Evolutionary conservation across 2,888 invertebrate species (phyloP).

Genomic region (Heliconius ethilla): DNA sequence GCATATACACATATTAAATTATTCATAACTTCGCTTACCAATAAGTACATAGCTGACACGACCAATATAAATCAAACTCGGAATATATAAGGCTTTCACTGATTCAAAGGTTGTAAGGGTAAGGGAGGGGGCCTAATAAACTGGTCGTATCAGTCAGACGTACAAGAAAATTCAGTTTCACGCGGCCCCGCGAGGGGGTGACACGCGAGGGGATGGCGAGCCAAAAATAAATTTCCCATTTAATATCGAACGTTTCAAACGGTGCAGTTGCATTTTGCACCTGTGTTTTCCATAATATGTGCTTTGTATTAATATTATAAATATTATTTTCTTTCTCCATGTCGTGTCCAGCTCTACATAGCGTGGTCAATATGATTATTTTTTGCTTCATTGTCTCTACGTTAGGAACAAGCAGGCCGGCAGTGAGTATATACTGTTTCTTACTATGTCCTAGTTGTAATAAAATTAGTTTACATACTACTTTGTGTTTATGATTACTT

Average conservation of each 20-base stretch:
- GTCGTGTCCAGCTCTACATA: slow-evolving; percentile 54
- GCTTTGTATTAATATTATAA: slow-evolving; percentile 39
- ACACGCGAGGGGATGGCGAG: slow-evolving; percentile 47
- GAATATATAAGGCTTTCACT: slow-evolving; percentile 34
- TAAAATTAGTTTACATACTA: slow-evolving; percentile 10
- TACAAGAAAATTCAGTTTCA: slow-evolving; percentile 52
- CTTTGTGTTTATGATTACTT: not conserved
- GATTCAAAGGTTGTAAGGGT: slow-evolving; percentile 25
- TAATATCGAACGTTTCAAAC: slow-evolving; percentile 45
- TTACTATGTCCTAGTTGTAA: slow-evolving; percentile 20
- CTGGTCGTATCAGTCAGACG: slow-evolving; percentile 38
- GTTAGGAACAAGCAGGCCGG: slow-evolving; percentile 52
- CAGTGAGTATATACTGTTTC: slow-evolving; percentile 43
- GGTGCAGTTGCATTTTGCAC: slow-evolving; percentile 52
- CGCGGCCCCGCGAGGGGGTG: slow-evolving; percentile 51
- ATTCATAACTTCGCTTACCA: not conserved
- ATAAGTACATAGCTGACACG: not conserved
- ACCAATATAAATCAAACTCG: slow-evolving; percentile 35
- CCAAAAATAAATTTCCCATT: slow-evolving; percentile 43
- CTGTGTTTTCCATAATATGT: slow-evolving; percentile 33
- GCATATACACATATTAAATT: not conserved
- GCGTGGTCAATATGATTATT: slow-evolving; percentile 62
- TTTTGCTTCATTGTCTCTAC: slow-evolving; percentile 58
- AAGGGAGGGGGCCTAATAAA: slow-evolving; percentile 35
- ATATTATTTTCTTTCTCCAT: slow-evolving; percentile 50